A percentile compares a stretch with the other conserved stretches of the same genome.
These are phyloP conservation scores for Tapirus indicus DNA, from an alignment of 2,797 vertebrate species.

Conservation along the genomic window DNA sequence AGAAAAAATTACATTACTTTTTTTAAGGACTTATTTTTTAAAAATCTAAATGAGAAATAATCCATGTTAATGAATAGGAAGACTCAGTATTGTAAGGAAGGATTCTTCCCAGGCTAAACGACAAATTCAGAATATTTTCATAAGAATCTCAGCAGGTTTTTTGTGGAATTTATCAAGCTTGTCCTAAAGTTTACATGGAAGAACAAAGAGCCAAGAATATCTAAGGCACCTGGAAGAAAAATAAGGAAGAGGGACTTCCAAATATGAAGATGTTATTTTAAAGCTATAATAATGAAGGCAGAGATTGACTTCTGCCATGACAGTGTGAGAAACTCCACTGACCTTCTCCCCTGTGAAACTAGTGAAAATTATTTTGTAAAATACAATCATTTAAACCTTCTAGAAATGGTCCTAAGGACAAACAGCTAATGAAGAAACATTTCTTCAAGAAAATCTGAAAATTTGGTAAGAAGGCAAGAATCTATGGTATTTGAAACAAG, in stretches of 20 bases:
- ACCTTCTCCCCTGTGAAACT: not conserved
- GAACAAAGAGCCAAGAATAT: not conserved
- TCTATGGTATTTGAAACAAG: not conserved
- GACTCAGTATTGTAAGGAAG: not conserved
- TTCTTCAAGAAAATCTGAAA: not conserved
- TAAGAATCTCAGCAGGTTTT: not conserved
- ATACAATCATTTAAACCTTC: not conserved
- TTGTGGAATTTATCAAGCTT: not conserved
- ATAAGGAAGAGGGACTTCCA: not conserved
- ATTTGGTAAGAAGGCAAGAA: not conserved
- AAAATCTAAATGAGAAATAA: not conserved
- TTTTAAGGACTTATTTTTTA: not conserved
- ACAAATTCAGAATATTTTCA: not conserved
- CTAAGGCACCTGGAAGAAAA: not conserved
- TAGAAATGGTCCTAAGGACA: not conserved
- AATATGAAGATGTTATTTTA: not conserved
- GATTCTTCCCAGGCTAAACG: not conserved
- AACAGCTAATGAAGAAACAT: not conserved
- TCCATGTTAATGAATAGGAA: not conserved
- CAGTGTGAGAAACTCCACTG: not conserved
- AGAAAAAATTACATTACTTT: not conserved
- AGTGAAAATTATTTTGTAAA: not conserved
- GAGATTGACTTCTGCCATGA: not conserved
- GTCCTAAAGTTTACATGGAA: not conserved
- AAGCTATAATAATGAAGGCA: not conserved